Percentiles rank a stretch among this genome's conserved stretches.
Conservation (phyloP, 2,113 vertebrate species). For the Regulus satrapa region DNA sequence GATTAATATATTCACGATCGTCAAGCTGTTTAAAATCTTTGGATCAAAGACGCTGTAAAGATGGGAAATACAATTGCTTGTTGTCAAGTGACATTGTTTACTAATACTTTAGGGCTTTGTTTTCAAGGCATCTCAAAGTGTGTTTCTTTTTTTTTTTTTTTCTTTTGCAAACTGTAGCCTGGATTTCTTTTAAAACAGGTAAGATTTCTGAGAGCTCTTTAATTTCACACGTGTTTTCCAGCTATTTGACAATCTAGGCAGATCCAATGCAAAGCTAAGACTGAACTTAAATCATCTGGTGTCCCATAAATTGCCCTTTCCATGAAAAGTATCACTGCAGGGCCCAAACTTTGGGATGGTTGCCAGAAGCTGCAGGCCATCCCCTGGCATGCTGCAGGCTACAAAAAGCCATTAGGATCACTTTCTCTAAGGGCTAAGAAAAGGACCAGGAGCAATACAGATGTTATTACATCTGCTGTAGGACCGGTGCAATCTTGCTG, state of each 20-base stretch:
- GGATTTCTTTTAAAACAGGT: slow-evolving; percentile 59
- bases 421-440: neutral
- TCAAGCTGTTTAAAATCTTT: neutral
- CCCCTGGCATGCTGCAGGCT: neutral
- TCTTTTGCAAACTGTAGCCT: slow-evolving; percentile 49
- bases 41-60: neutral
- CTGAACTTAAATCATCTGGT: neutral
- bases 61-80: neutral
- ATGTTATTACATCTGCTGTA: slow-evolving; percentile 20
- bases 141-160: slow-evolving; percentile 24
- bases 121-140: slow-evolving; percentile 43
- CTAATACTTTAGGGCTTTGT: slow-evolving; percentile 34
- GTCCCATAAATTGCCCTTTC: neutral
- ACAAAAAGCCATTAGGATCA: neutral
- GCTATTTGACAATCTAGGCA: neutral
- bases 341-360: neutral
- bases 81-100: neutral
- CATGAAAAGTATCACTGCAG: neutral
- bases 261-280: neutral
- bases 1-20: neutral
- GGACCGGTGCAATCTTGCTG: neutral
- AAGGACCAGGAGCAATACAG: neutral
- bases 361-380: neutral
- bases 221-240: neutral
- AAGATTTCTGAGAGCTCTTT: slow-evolving; percentile 41